Evolutionary conservation across 2,113 vertebrate species (phyloP), one percentile per base, ranked within the genome.

Genomic region (Chaenogobius annularis): DNA sequence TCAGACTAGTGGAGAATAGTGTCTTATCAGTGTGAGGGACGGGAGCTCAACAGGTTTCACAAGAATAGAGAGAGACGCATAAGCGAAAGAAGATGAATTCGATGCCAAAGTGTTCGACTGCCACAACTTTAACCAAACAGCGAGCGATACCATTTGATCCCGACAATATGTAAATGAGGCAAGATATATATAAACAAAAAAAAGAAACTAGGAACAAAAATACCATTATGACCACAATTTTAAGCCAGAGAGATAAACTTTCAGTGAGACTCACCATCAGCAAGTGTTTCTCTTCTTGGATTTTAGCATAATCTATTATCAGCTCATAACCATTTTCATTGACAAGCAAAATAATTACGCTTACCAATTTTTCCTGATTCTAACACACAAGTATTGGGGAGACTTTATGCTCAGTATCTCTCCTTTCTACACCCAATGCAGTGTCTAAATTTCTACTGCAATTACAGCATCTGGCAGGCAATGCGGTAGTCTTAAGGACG

Each of bases 1-100:
- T 1, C 31, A 20, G 50, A 68, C 67, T 54, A 78, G 70, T 76
- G 68, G 68, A 44, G 73, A 31, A 73, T 74, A 55, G 72, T 14
- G 54, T 71, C 3, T 70, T 70, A 70, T 73, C 5, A 5, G 59
- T 7, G 50, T 0, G 12, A 54, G 64, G 71, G 55, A 52, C 5
- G 35, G 31, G 6, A 0, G 40, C 67, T 70, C 73, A 75, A 84
- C 72, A 81, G 66, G 80, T 78, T 65, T 55, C 52, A 47, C n/a
- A 0, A 22, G 22, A 22, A 48, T 55, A 5, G 1, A 56, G 6
- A 48, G 20, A 47, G 2, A 1, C 1, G 61, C 0, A 52, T 50
- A 8, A 74, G 23, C 14, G 9, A 58, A 35, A 61, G 13, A 61
- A 61, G 35, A 11, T 11, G 9, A 11, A 63, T 40, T 10, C 15